A percentile compares a stretch with the other conserved stretches of the same genome.
Evolutionary conservation across 2,113 vertebrate genomes (phyloP).

Genomic region (Eulacestoma nigropectus): DNA sequence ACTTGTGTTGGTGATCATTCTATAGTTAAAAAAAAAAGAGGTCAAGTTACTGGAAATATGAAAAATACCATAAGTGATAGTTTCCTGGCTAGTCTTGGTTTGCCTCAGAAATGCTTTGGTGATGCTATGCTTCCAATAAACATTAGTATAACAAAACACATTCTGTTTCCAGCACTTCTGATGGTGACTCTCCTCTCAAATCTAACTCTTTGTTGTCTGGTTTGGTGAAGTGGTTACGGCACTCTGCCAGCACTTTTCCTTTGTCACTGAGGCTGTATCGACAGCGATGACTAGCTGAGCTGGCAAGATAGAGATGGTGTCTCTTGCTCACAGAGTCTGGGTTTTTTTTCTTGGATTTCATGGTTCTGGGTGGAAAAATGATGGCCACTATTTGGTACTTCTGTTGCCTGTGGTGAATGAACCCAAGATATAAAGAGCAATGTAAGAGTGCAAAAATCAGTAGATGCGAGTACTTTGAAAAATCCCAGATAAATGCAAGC

Average conservation of each 20-base stretch:
- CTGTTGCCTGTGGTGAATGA: background rate
- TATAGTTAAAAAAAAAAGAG: background rate
- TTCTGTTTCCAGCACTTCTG: conserved; percentile 38
- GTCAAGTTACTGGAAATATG: conserved; percentile 35
- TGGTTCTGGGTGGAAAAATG: background rate
- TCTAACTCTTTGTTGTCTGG: conserved; percentile 31
- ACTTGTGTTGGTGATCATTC: background rate
- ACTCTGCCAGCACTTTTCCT: background rate
- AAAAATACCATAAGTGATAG: background rate
- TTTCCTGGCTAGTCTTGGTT: conserved; percentile 57
- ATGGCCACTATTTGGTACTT: background rate
- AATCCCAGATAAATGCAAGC: background rate
- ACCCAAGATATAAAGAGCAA: background rate
- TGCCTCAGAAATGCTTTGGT: conserved; percentile 59
- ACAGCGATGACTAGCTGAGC: background rate
- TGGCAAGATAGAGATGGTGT: background rate
- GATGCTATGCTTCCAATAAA: conserved; percentile 54
- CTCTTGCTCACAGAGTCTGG: background rate
- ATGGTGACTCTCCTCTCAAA: conserved; percentile 15
- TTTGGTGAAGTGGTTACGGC: conserved; percentile 20
- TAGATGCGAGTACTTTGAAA: background rate
- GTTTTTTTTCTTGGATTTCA: background rate
- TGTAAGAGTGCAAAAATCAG: background rate
- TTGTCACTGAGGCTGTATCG: background rate
- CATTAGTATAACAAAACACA: conserved; percentile 10